A percentile compares a stretch with the other conserved stretches of the same genome.
These are phyloP conservation scores for Vollenhovia emeryi DNA, from an alignment of 1,140 invertebrate genomes.

Conservation along the genomic window DNA sequence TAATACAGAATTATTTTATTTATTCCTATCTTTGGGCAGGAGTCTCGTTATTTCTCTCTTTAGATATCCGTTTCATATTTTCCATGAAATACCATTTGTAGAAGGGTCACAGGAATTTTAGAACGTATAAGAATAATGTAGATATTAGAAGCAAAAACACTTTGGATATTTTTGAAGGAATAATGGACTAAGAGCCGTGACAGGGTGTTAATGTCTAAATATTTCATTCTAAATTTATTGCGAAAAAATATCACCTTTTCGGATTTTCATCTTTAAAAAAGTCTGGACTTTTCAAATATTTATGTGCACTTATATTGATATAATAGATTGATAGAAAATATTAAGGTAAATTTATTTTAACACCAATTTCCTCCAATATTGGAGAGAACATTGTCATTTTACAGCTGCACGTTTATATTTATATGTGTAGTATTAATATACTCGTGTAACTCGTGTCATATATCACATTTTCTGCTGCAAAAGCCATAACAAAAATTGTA, in stretches of 20 bases:
- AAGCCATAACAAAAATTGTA: too few species aligned
- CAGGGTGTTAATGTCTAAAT: too few species aligned
- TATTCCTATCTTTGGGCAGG: not conserved
- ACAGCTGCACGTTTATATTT: not conserved
- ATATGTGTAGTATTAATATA: not conserved
- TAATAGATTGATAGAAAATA: not conserved
- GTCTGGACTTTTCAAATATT: too few species aligned
- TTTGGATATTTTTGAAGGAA: too few species aligned
- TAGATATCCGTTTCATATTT: not conserved
- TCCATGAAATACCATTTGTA: not conserved
- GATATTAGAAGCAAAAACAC: not conserved
- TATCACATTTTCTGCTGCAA: not conserved
- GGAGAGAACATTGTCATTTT: not conserved
- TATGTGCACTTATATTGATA: not conserved
- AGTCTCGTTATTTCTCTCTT: not conserved
- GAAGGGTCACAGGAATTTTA: not conserved
- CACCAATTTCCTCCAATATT: not conserved
- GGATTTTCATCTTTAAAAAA: too few species aligned
- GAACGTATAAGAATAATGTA: not conserved
- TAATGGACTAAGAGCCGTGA: too few species aligned
- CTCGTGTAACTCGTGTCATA: not conserved
- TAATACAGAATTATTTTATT: conserved; percentile 16
- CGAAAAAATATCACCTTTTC: too few species aligned
- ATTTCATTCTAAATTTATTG: too few species aligned
- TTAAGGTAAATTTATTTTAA: not conserved